A percentile compares a stretch with the other conserved stretches of the same genome.
Evolutionary conservation across 2,113 vertebrate genomes (phyloP).

Genomic region (Plotosus lineatus): DNA sequence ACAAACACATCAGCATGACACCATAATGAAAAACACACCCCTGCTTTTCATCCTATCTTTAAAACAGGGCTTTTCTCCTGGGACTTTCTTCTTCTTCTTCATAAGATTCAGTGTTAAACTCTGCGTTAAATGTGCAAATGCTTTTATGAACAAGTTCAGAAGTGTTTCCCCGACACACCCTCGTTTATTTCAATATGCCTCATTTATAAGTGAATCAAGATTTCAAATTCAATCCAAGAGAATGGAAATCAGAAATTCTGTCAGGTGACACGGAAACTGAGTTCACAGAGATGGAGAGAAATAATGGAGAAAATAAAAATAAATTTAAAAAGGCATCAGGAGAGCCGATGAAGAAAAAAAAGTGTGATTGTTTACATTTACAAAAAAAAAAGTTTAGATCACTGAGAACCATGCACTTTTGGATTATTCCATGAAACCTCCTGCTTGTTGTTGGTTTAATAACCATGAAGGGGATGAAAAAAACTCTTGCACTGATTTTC

Average conservation of each 20-base stretch:
- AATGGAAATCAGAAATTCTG: not conserved
- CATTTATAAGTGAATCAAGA: not conserved
- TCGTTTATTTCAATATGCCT: not conserved
- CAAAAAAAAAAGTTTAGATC: not conserved
- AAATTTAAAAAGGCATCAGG: not conserved
- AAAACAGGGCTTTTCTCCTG: not conserved
- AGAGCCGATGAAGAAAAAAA: not conserved
- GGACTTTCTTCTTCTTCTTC: not conserved
- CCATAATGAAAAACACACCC: not conserved
- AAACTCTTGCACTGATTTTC: conserved; percentile 11
- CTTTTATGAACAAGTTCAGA: not conserved
- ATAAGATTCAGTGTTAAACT: not conserved
- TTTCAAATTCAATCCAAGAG: not conserved
- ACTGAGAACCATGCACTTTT: not conserved
- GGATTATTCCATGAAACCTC: not conserved
- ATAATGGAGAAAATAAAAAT: not conserved
- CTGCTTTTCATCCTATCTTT: not conserved
- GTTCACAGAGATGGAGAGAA: not conserved
- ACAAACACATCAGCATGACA: not conserved
- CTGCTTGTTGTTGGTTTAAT: not conserved
- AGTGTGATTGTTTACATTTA: too few relatives aligned
- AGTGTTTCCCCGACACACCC: not conserved
- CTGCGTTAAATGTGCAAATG: not conserved
- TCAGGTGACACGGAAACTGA: not conserved
- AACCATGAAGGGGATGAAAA: not conserved